Evolutionary conservation across 2,888 invertebrate species (phyloP).

Genomic region (Dasypolia templi): DNA sequence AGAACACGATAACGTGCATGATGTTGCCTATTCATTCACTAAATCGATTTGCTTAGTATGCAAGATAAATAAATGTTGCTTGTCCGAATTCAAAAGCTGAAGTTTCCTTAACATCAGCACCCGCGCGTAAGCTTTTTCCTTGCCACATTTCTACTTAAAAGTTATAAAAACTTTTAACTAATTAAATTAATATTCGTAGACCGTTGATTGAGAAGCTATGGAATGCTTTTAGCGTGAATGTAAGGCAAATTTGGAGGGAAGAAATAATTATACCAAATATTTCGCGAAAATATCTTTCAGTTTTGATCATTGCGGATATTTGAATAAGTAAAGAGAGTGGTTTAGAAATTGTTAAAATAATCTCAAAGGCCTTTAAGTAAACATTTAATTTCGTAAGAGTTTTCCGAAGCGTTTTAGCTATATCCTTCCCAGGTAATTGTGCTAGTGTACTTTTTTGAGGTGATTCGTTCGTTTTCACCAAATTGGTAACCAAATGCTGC

Average conservation of each 20-base stretch:
- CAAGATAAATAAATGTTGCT: conserved; percentile 66
- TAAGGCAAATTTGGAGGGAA: conserved; percentile 74
- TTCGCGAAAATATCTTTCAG: conserved; percentile 79
- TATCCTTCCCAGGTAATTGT: conserved; percentile 35
- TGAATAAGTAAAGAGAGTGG: conserved; percentile 78
- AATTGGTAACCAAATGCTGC: conserved; percentile 11
- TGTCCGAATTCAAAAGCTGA: conserved; percentile 73
- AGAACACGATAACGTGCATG: conserved; percentile 63
- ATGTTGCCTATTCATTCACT: conserved; percentile 57
- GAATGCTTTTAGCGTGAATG: conserved; percentile 87
- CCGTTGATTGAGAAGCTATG: conserved; percentile 86
- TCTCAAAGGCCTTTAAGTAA: conserved; percentile 73
- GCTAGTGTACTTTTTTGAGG: conserved; percentile 37
- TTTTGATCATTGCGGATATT: conserved; percentile 80
- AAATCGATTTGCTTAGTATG: conserved; percentile 76
- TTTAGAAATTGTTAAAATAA: conserved; percentile 76
- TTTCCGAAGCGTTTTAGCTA: conserved; percentile 46
- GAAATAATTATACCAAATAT: conserved; percentile 80
- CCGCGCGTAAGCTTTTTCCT: conserved; percentile 72
- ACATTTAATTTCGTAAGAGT: conserved; percentile 68
- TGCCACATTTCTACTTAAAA: conserved; percentile 82
- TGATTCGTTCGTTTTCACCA: neutral
- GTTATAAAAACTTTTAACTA: conserved; percentile 85
- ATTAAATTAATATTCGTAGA: conserved; percentile 87
- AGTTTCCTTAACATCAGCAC: conserved; percentile 72